phyloP scores from a whole-genome alignment of 2,888 invertebrate genomes.

The Drosophila antonietae region DNA sequence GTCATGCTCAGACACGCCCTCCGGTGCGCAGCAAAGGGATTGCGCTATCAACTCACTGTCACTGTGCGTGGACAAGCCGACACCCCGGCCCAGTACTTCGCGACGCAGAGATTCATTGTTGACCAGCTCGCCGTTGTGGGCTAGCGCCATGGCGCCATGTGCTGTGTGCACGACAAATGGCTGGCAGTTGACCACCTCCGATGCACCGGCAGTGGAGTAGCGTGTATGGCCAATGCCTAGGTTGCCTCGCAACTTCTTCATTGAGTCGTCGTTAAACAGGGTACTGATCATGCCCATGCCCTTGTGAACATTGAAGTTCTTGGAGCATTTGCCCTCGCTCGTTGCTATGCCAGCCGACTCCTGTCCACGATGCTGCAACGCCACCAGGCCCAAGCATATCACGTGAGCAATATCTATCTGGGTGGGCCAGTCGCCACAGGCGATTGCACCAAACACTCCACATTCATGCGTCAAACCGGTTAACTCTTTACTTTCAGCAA shows the following conservation, averaged over 20 bases:
- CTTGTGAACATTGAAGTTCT: slow-evolving; percentile 93
- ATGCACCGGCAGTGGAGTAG: slow-evolving; percentile 98
- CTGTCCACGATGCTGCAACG: slow-evolving; percentile 98
- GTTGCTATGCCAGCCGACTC: slow-evolving; percentile 99
- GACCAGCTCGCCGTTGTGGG: slow-evolving; percentile 98
- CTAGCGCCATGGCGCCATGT: slow-evolving; percentile 96
- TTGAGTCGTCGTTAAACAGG: slow-evolving; percentile 95
- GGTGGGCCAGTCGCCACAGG: slow-evolving; percentile 95
- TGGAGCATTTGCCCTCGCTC: slow-evolving; percentile 92
- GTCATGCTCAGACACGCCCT: slow-evolving; percentile 90
- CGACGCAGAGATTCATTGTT: slow-evolving; percentile 95
- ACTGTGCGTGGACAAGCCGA: slow-evolving; percentile 97
- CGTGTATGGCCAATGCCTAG: slow-evolving; percentile 99
- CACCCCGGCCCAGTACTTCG: slow-evolving; percentile 95
- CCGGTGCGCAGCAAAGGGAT: slow-evolving; percentile 94
- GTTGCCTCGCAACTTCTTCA: slow-evolving; percentile 94
- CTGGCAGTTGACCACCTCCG: slow-evolving; percentile 97
- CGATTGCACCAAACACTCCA: slow-evolving; percentile 97
- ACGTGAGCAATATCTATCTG: slow-evolving; percentile 95
- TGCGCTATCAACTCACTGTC: slow-evolving; percentile 99
- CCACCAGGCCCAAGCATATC: slow-evolving; percentile 95
- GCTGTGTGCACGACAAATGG: slow-evolving; percentile 99
- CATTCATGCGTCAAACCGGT: slow-evolving; percentile 94
- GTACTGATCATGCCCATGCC: slow-evolving; percentile 98
- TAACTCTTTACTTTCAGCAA: slow-evolving; percentile 70